Base-by-base conservation (phyloP, 2,888 invertebrate species). In the Ormia ochracea region DNA sequence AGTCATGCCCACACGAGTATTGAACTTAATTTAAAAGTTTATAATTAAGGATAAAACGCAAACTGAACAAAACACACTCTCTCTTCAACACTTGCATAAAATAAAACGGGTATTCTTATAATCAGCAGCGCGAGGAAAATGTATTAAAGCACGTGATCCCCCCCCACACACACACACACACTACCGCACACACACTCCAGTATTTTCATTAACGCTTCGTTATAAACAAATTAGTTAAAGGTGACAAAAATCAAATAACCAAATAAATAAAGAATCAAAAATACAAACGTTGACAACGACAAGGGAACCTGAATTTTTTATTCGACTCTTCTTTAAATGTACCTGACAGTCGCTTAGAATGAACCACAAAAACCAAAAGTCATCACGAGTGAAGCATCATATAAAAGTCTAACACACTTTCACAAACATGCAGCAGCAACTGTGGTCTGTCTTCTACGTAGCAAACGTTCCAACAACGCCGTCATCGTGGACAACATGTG, bases 201-300 rank as follows among this genome's bases (percentile, higher is more conserved):
- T 19, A 33, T 33, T 75, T 68, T 70, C 56, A 61, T 72, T 69
- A 69, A 72, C 63, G 50, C 48, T 72, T 58, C 76, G 72, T 80
- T 80, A 76, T 76, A 76, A 80, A 76, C 76, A 73, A 80, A 80
- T 80, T 80, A 80, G 76, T 76, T 54, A 63, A 72, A 50, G n/a
- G 72, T 63, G 76, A 50, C 48, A 58, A 56, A 78, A 58, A 56
- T 28, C n/a, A 59, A 45, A 63, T 21, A 61, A 33, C 10, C 31
- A 4, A 41, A 31, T 0, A 58, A 36, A 7, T 0, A 31, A 63
- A 19, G 3, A 17, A 63, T 4, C 1, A 17, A 52, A 33, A 26
- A 56, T n/a, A 33, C n/a, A 4, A 41, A 21, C 3, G 1, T 10
- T 41, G 7, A 14, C 14, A 43, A 48, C 23, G 66, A 38, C 65